A percentile compares a stretch with the other conserved stretches of the same genome.
Evolutionary conservation across 2,113 vertebrate species (phyloP).

Genomic region (Heptranchias perlo): DNA sequence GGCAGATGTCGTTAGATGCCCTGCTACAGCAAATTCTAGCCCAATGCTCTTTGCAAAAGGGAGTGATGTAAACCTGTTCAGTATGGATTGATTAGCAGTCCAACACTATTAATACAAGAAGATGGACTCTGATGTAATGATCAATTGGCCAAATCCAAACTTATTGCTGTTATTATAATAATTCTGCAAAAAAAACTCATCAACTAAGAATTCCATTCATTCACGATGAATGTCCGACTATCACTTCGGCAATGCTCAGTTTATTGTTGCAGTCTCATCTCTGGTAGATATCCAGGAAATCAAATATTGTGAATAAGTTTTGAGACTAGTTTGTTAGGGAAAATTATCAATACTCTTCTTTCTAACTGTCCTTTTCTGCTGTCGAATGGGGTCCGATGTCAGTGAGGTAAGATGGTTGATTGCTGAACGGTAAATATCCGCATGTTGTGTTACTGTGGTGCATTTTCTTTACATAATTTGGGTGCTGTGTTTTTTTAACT

Average conservation of each 20-base stretch:
- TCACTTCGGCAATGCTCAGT: background rate
- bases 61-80: background rate
- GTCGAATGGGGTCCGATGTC: constrained; percentile 64
- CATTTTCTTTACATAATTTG: constrained; percentile 47
- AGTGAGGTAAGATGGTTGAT: constrained; percentile 65
- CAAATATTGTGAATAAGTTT: background rate
- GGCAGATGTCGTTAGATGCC: background rate
- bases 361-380: constrained; percentile 61
- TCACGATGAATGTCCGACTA: background rate
- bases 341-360: constrained; percentile 58
- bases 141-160: background rate
- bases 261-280: background rate
- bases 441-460: constrained; percentile 58
- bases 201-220: background rate
- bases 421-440: constrained; percentile 51
- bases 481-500: constrained; percentile 45
- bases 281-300: background rate
- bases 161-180: background rate
- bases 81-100: background rate
- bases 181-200: background rate
- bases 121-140: background rate
- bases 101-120: background rate
- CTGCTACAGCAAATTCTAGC: no score
- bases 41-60: background rate
- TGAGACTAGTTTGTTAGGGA: background rate